phyloP scores from a whole-genome alignment of 92 coral and sea anemone species.

The Metridium senile region DNA sequence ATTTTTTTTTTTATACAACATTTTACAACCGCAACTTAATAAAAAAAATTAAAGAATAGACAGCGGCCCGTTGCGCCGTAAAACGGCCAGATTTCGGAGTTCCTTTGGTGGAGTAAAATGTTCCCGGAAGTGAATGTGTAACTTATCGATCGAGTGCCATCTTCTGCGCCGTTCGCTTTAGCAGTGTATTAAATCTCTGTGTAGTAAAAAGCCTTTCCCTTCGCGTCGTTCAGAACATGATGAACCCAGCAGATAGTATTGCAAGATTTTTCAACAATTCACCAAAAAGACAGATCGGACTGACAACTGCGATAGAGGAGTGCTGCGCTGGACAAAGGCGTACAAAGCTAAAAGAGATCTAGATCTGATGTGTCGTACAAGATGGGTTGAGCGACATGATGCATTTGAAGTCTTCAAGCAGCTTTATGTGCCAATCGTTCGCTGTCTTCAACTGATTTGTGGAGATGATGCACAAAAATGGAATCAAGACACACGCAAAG shows the following conservation, averaged over 20 bases:
- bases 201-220: not conserved
- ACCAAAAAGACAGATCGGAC: too few relatives aligned
- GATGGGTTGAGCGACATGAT: too few relatives aligned
- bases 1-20: too few relatives aligned
- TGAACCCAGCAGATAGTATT: not conserved
- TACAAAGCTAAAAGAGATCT: conserved; percentile 23
- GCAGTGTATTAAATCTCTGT: not conserved
- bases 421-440: conserved; percentile 5
- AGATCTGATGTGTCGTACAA: conserved; percentile 32
- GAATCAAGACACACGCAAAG: conserved; percentile 24
- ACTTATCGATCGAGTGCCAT: too few relatives aligned
- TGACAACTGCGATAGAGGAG: too few relatives aligned
- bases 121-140: too few relatives aligned
- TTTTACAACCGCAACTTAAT: too few relatives aligned
- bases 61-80: too few relatives aligned
- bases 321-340: too few relatives aligned
- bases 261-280: not conserved
- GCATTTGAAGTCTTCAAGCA: conserved; percentile 31
- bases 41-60: too few relatives aligned
- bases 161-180: not conserved
- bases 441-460: not conserved
- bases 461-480: not conserved
- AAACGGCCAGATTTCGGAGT: too few relatives aligned
- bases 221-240: not conserved
- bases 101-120: too few relatives aligned